Conservation (phyloP, 2,888 invertebrate species). For the Cartodere bifasciata region DNA sequence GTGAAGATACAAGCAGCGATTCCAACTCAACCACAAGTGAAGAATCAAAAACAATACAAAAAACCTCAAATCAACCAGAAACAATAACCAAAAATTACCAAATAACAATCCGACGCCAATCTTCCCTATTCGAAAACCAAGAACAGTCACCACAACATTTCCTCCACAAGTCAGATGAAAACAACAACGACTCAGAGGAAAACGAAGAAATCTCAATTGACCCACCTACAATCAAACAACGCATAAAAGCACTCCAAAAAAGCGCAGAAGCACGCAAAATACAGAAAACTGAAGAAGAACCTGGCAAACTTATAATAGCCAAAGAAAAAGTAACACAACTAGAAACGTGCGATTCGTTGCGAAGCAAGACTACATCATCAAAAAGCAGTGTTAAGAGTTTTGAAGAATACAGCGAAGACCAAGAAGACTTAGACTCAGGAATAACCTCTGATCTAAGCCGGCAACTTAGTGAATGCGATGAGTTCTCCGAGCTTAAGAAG, state of each 20-base stretch:
- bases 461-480: conserved; percentile 53
- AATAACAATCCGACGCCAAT: too few species aligned
- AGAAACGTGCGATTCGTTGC: conserved; percentile 14
- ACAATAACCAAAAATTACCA: too few species aligned
- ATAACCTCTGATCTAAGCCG: conserved; percentile 57
- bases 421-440: conserved; percentile 56
- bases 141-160: too few species aligned
- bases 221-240: conserved; percentile 29
- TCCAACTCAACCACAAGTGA: too few species aligned
- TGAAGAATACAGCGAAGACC: conserved; percentile 34
- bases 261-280: conserved; percentile 23
- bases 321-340: conserved; percentile 22
- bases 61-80: too few species aligned
- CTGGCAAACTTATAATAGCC: conserved; percentile 17
- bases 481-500: conserved; percentile 45
- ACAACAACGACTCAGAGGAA: conserved; percentile 14
- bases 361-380: conserved; percentile 22
- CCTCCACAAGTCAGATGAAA: conserved; percentile 9
- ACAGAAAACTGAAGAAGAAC: conserved; percentile 15
- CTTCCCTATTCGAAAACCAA: too few species aligned
- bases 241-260: conserved; percentile 29
- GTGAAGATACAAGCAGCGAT: too few species aligned
- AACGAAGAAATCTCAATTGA: conserved; percentile 17
- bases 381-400: conserved; percentile 30
- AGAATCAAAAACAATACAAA: too few species aligned